These are phyloP conservation scores for Sinopyrophorus schimmeli DNA, from an alignment of 2,888 invertebrate genomes.

Conservation along the genomic window DNA sequence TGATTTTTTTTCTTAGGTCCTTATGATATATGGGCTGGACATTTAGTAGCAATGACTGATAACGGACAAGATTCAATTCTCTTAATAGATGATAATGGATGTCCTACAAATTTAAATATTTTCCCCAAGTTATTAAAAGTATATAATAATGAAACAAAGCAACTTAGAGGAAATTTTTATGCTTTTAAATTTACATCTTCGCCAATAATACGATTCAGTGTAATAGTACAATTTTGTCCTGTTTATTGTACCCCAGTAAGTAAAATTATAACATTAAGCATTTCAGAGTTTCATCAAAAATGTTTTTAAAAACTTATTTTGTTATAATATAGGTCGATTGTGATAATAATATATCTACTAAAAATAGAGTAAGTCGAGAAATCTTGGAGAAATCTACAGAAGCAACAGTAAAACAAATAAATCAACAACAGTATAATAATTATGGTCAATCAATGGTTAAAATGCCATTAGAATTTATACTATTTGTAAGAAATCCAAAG, in stretches of 20 bases:
- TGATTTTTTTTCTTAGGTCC: conserved; percentile 47
- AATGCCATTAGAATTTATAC: conserved; percentile 61
- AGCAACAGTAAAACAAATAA: conserved; percentile 39
- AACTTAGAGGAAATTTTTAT: conserved; percentile 69
- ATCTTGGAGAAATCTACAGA: conserved; percentile 39
- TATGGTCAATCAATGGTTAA: conserved; percentile 30
- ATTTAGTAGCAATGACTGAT: conserved; percentile 78
- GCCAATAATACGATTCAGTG: conserved; percentile 79
- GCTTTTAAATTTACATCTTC: conserved; percentile 88
- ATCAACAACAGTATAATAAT: conserved; percentile 36
- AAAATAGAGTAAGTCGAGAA: conserved; percentile 49
- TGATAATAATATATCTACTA: conserved; percentile 48
- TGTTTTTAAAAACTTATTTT: background rate
- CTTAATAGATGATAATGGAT: conserved; percentile 76
- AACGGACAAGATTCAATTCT: conserved; percentile 74
- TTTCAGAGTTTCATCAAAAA: background rate
- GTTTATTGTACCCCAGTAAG: conserved; percentile 67
- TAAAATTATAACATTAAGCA: too few species aligned
- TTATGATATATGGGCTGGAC: conserved; percentile 73
- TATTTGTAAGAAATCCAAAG: conserved; percentile 62
- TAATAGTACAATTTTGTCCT: conserved; percentile 81
- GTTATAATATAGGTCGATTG: conserved; percentile 52
- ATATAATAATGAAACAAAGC: conserved; percentile 45
- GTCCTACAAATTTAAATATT: conserved; percentile 71
- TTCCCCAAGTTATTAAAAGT: conserved; percentile 58